phyloP scores from a whole-genome alignment of 2,113 vertebrate species.

The Chitala chitala region DNA sequence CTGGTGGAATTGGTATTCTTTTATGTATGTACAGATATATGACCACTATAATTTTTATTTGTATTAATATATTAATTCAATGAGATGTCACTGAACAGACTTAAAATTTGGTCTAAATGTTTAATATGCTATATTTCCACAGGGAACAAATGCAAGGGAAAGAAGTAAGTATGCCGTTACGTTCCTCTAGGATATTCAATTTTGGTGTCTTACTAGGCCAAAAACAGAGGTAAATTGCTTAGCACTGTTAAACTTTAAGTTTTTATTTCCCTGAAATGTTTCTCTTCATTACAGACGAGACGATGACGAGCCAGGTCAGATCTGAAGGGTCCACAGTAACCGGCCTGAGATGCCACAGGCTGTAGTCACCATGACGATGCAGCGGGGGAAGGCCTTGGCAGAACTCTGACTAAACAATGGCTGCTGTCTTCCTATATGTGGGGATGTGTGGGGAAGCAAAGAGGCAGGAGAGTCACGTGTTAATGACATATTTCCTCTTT shows the following conservation, averaged over 20 bases:
- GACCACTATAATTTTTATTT: not conserved
- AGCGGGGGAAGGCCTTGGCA: not conserved
- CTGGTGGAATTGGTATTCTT: conserved; percentile 43
- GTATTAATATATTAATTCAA: no score
- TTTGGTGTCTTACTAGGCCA: not conserved
- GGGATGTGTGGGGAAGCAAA: not conserved
- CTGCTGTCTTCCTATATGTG: conserved; percentile 9
- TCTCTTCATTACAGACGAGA: conserved; percentile 42
- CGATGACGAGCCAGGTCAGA: conserved; percentile 52
- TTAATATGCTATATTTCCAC: conserved; percentile 19
- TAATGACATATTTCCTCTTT: not conserved
- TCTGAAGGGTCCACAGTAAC: conserved; percentile 41
- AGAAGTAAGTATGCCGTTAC: conserved; percentile 44
- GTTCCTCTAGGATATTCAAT: not conserved
- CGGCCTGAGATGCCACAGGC: conserved; percentile 40
- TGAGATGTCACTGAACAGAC: no score
- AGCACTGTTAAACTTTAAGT: no score
- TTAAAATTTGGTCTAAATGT: not conserved
- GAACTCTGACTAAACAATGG: not conserved
- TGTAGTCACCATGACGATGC: not conserved
- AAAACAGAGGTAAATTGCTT: no score
- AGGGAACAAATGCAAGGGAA: conserved; percentile 48
- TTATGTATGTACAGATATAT: conserved; percentile 50
- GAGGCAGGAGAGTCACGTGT: not conserved
- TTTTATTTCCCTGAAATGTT: not conserved